These are phyloP conservation scores for Galeopsomyia nigrocyanea DNA, from an alignment of 2,888 invertebrate species.

Conservation along the genomic window DNA sequence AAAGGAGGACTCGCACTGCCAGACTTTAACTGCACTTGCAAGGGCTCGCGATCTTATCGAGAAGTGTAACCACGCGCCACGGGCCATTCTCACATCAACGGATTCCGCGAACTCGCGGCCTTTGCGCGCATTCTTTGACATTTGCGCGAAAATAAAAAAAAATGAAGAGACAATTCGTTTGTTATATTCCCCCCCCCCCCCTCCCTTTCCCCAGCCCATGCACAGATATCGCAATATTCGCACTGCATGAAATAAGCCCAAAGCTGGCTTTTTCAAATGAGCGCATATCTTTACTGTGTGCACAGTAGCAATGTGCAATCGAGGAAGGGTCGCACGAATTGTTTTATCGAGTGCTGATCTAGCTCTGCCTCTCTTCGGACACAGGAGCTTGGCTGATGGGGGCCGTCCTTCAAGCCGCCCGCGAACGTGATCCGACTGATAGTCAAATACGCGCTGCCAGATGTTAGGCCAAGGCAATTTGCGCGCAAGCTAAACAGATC, in stretches of 20 bases:
- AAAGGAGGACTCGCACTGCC: conserved; percentile 5
- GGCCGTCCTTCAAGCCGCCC: conserved; percentile 50
- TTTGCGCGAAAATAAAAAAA: too few relatives aligned
- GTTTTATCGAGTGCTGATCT: conserved; percentile 57
- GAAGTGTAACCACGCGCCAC: too few relatives aligned
- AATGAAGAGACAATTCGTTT: too few relatives aligned
- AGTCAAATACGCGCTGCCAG: conserved; percentile 55
- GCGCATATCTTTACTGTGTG: conserved; percentile 16
- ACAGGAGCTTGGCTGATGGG: conserved; percentile 15
- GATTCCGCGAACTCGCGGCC: too few relatives aligned
- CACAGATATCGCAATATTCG: too few relatives aligned
- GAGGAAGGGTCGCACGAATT: conserved; percentile 39
- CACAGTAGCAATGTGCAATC: not conserved
- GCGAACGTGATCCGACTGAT: conserved; percentile 59
- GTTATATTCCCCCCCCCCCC: too few relatives aligned
- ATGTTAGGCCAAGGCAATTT: conserved; percentile 57
- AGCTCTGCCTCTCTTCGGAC: conserved; percentile 11
- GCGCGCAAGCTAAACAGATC: conserved; percentile 57
- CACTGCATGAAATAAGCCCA: not conserved
- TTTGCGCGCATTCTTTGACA: too few relatives aligned
- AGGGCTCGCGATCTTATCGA: too few relatives aligned
- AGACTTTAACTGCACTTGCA: conserved; percentile 6
- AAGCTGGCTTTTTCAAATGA: conserved; percentile 19
- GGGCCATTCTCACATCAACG: too few relatives aligned
- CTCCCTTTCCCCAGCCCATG: too few relatives aligned